Conservation (phyloP, 2,113 vertebrate genomes). For the Gulo gulo region DNA sequence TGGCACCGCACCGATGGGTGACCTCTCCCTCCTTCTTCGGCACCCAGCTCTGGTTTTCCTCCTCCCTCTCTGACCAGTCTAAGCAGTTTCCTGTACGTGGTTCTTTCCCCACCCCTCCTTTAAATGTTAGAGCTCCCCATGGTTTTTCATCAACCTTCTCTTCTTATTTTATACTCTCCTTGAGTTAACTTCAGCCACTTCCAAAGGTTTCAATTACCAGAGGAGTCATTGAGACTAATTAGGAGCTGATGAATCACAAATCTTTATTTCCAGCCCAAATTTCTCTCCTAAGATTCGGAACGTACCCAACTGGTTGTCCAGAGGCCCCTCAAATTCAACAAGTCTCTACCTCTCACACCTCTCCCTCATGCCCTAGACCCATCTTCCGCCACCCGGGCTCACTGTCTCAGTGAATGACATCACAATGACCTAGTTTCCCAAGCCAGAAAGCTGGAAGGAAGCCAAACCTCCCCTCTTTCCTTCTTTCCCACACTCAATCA, state of each 20-base stretch:
- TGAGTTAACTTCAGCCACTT: conserved; percentile 52
- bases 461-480: not conserved
- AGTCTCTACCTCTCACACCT: not conserved
- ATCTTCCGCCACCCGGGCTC: not conserved
- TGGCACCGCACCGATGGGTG: not conserved
- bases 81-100: not conserved
- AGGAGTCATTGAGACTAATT: conserved; percentile 61
- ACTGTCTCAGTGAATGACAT: not conserved
- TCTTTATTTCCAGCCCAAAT: conserved; percentile 58
- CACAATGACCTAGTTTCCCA: not conserved
- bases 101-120: not conserved
- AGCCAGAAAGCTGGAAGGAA: not conserved
- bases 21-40: not conserved
- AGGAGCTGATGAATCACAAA: conserved; percentile 62
- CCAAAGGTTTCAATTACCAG: conserved; percentile 63
- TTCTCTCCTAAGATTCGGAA: conserved; percentile 49
- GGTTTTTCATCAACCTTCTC: conserved; percentile 27
- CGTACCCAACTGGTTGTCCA: not conserved
- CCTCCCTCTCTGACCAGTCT: not conserved
- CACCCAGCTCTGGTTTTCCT: not conserved
- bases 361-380: not conserved
- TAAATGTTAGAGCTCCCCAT: not conserved
- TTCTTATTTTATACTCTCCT: conserved; percentile 33
- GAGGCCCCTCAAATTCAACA: not conserved
- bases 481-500: not conserved